These are phyloP conservation scores for Corbicula japonica DNA, from an alignment of 2,888 invertebrate genomes.

Conservation along the genomic window DNA sequence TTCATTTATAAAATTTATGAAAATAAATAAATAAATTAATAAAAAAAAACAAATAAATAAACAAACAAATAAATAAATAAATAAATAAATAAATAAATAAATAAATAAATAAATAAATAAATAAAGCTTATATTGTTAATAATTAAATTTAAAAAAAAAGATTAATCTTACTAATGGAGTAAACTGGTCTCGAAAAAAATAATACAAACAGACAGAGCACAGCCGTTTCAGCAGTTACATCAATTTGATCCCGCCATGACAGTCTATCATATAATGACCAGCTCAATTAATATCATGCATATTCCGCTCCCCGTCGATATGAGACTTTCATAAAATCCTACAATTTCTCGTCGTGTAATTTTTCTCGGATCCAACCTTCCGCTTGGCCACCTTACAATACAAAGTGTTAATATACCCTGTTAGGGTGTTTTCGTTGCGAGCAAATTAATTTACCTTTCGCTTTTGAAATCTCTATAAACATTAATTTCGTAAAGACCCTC, in stretches of 20 bases:
- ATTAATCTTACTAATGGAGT: no score
- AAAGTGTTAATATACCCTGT: slow-evolving; percentile 61
- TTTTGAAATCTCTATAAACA: slow-evolving; percentile 55
- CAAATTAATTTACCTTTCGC: slow-evolving; percentile 69
- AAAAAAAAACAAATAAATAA: no score
- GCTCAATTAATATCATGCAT: slow-evolving; percentile 50
- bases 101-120: no score
- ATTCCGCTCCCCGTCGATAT: slow-evolving; percentile 15
- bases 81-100: no score
- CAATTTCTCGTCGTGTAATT: slow-evolving; percentile 49
- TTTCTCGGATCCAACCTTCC: slow-evolving; percentile 56
- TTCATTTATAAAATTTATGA: no score
- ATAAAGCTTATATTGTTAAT: no score
- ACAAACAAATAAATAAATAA: no score
- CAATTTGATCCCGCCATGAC: slow-evolving; percentile 21
- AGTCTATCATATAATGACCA: slow-evolving; percentile 40
- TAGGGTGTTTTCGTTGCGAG: slow-evolving; percentile 66
- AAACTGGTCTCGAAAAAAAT: no score
- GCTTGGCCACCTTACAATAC: slow-evolving; percentile 58
- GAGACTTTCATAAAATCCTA: slow-evolving; percentile 16
- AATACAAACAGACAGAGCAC: no score
- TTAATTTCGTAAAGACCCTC: slow-evolving; percentile 59
- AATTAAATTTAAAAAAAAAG: no score
- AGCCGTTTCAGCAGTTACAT: slow-evolving; percentile 23
- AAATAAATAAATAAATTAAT: no score